Base-by-base conservation (phyloP, 2,113 vertebrate genomes). In the Isichthys henryi region DNA sequence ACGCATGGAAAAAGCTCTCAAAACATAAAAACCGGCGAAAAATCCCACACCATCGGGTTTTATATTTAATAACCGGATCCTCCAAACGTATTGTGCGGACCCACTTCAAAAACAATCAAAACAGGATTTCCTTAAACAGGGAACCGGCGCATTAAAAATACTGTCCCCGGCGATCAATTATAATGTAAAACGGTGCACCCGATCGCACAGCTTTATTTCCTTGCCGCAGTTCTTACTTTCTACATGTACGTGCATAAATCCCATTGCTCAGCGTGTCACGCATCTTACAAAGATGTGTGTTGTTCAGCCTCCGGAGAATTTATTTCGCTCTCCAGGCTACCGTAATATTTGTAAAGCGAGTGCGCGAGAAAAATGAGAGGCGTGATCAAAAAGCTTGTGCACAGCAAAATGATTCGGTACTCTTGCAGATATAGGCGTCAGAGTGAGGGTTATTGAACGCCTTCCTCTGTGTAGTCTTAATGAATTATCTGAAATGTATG, bases 201-300 rank as follows among this genome's bases (percentile, higher is more conserved):
- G 46, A 15, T 43, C 27, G 88, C 49, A 74, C 49, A 49, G 9
- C 66, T 35, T 46, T 49, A 5, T 50, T 49, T 53, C 70, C 74
- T 49, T 49, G 45, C 49, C 70, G 70, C 66, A 88, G 88, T 82
- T 80, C 80, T 88, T 88, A 88, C 88, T 88, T 88, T 80, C 88
- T 49, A 84, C 74, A 84, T 23, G 88, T 39, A 53, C 27, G 50
- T 84, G 82, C 84, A 84, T 53, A 23, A 45, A 56, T 23, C 77
- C 50, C 21, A 52, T 58, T 58, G 77, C 49, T 56, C 77, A n/a
- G 50, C 77, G 27, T 74, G 70, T 35, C 74, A 83, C 48, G 88
- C 48, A 77, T 77, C 62, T 50, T 82, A 83, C 77, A 82, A 49
- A 58, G 31, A 83, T 27, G 27, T 83, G 50, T 49, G 77, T 89